phyloP scores from a whole-genome alignment of 1,140 invertebrate species.

The Spodoptera frugiperda region DNA sequence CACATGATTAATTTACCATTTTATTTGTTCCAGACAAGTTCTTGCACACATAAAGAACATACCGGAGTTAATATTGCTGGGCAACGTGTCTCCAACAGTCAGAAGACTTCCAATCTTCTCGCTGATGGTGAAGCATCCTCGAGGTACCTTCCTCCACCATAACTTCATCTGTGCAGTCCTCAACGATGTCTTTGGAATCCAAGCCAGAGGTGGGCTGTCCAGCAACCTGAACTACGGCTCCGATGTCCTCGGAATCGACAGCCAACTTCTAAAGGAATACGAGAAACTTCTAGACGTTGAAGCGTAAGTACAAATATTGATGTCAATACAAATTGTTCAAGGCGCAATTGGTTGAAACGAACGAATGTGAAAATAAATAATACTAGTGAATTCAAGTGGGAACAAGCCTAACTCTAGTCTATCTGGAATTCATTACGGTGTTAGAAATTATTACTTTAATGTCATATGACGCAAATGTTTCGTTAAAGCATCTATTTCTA shows the following conservation, averaged over 20 bases:
- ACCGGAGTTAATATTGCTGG: slow-evolving; percentile 93
- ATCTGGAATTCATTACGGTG: not conserved
- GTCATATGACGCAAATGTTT: not conserved
- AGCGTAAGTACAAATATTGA: slow-evolving; percentile 85
- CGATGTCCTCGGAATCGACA: slow-evolving; percentile 94
- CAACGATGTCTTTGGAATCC: slow-evolving; percentile 97
- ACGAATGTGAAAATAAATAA: slow-evolving; percentile 22
- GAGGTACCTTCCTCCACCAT: slow-evolving; percentile 94
- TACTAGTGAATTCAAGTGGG: slow-evolving; percentile 6
- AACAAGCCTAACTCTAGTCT: not conserved
- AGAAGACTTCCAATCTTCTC: slow-evolving; percentile 94
- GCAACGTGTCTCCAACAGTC: slow-evolving; percentile 88
- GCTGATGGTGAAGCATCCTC: slow-evolving; percentile 93
- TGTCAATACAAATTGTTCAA: slow-evolving; percentile 8
- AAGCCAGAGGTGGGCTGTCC: slow-evolving; percentile 93
- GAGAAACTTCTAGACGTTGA: slow-evolving; percentile 92
- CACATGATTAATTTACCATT: not conserved
- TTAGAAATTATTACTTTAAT: not conserved
- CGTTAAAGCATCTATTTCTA: not conserved
- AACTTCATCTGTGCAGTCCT: slow-evolving; percentile 95
- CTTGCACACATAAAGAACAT: slow-evolving; percentile 91
- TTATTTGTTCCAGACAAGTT: slow-evolving; percentile 88
- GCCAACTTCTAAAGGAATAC: slow-evolving; percentile 91
- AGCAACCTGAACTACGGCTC: slow-evolving; percentile 91
- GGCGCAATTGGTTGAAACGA: not conserved